Percentiles rank a stretch among this genome's conserved stretches.
Evolutionary conservation across 2,113 vertebrate genomes (phyloP).

Genomic region (Eleginops maclovinus): DNA sequence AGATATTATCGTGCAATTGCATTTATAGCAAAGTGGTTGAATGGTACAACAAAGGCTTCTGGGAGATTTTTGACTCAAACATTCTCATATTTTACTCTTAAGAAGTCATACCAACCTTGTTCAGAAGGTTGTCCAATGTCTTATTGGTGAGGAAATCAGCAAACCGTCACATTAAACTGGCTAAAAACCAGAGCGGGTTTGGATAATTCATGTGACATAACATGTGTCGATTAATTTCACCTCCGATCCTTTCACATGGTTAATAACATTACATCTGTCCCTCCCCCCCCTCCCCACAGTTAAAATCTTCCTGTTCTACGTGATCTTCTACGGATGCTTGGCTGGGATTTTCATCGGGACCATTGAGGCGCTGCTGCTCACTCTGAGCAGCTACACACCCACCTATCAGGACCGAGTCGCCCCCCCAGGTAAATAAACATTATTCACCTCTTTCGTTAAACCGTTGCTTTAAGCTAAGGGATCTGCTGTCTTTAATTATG

Average conservation of each 20-base stretch:
- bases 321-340: constrained; percentile 98
- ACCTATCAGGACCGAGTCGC: constrained; percentile 98
- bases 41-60: too few species aligned
- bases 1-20: too few species aligned
- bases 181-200: too few species aligned
- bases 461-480: not conserved
- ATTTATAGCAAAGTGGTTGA: too few species aligned
- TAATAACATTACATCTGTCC: constrained; percentile 10
- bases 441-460: not conserved
- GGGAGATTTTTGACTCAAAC: too few species aligned
- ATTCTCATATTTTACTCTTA: too few species aligned
- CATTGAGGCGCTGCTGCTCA: constrained; percentile 97
- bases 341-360: constrained; percentile 98
- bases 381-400: constrained; percentile 92
- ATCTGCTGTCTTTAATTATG: not conserved
- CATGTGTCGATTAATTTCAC: not conserved
- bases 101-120: too few species aligned
- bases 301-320: constrained; percentile 96
- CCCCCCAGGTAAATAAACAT: constrained; percentile 91
- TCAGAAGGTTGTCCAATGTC: too few species aligned
- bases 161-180: too few species aligned
- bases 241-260: not conserved
- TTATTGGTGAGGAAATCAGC: too few species aligned
- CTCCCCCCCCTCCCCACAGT: constrained; percentile 84
- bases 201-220: too few species aligned